These are phyloP conservation scores for Asarcornis scutulata DNA, from an alignment of 2,113 vertebrate genomes.

Conservation along the genomic window DNA sequence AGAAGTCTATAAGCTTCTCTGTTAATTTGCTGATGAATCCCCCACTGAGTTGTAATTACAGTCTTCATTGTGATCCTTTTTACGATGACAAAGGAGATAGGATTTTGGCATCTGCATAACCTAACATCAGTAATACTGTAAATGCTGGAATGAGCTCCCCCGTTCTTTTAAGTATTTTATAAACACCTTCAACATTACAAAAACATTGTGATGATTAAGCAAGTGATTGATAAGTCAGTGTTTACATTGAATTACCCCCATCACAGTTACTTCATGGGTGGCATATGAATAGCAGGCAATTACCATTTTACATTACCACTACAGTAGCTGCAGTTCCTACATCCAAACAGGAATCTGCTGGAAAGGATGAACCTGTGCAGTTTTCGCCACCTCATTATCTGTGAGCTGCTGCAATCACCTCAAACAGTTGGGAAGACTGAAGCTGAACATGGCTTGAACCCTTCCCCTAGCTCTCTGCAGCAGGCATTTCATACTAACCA, in stretches of 20 bases:
- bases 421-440: conserved; percentile 59
- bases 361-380: neutral
- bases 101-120: neutral
- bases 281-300: conserved; percentile 63
- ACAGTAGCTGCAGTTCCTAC: neutral
- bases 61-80: neutral
- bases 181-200: conserved; percentile 8
- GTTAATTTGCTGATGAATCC: conserved; percentile 27
- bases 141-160: neutral
- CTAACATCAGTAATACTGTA: neutral
- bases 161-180: neutral
- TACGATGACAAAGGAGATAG: neutral
- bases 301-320: conserved; percentile 39
- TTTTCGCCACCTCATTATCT: conserved; percentile 67
- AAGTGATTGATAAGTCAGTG: neutral
- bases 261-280: conserved; percentile 52
- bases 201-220: neutral
- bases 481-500: neutral
- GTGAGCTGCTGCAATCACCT: conserved; percentile 70
- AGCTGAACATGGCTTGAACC: conserved; percentile 25
- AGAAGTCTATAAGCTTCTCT: neutral
- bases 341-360: conserved; percentile 49
- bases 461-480: neutral
- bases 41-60: conserved; percentile 11
- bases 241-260: conserved; percentile 52